A percentile compares a stretch with the other conserved stretches of the same genome.
Evolutionary conservation across 2,113 vertebrate species (phyloP).

Genomic region (Oxygymnocypris stewartii): DNA sequence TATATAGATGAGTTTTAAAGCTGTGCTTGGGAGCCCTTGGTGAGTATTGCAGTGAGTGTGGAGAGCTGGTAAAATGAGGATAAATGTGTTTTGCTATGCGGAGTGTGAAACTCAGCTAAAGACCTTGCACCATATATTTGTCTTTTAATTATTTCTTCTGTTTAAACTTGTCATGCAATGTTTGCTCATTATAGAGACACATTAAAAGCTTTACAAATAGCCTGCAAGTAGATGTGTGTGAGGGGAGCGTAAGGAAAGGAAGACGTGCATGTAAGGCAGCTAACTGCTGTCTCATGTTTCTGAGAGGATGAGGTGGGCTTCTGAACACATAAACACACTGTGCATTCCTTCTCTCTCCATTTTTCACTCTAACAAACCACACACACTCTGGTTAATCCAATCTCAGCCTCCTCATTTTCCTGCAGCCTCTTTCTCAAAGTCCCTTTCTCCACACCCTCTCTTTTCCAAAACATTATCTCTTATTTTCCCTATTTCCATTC

Average conservation of each 20-base stretch:
- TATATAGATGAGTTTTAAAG: slow-evolving; percentile 37
- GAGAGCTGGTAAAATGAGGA: slow-evolving; percentile 37
- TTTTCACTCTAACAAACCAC: slow-evolving; percentile 21
- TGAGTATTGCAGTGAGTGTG: slow-evolving; percentile 17
- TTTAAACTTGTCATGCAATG: slow-evolving; percentile 50
- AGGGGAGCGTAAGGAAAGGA: slow-evolving; percentile 18
- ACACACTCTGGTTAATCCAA: slow-evolving; percentile 69
- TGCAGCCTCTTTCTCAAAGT: slow-evolving; percentile 40
- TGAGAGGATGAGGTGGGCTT: slow-evolving; percentile 34
- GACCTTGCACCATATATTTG: slow-evolving; percentile 41
- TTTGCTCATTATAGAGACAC: slow-evolving; percentile 51
- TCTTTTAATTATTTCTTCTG: slow-evolving; percentile 48
- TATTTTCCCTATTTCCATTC: slow-evolving; percentile 27
- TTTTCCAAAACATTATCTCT: slow-evolving; percentile 13
- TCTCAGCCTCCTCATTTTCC: slow-evolving; percentile 62
- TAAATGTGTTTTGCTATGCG: slow-evolving; percentile 44
- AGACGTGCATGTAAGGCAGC: slow-evolving; percentile 21
- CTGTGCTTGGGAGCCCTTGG: slow-evolving; percentile 15
- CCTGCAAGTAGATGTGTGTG: slow-evolving; percentile 48
- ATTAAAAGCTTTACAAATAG: slow-evolving; percentile 58
- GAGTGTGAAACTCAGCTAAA: slow-evolving; percentile 33
- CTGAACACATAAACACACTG: slow-evolving; percentile 40
- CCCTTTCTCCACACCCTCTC: slow-evolving; percentile 37
- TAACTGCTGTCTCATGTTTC: slow-evolving; percentile 53
- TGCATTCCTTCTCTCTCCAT: slow-evolving; percentile 5